These are phyloP conservation scores for Holocentrus rufus DNA, from an alignment of 2,797 vertebrate genomes.

Conservation along the genomic window DNA sequence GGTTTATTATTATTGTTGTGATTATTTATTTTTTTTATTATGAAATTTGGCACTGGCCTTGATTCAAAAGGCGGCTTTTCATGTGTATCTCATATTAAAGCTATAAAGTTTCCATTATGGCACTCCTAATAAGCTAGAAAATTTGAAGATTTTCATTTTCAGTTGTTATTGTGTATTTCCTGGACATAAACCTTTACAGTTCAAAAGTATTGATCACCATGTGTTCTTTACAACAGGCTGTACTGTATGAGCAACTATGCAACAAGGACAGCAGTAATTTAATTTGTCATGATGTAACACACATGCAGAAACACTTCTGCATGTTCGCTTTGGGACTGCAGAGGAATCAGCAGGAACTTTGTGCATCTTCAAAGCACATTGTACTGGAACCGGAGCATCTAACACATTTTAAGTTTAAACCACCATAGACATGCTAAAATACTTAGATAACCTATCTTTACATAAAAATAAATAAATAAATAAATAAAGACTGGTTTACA, in stretches of 20 bases:
- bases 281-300: neutral
- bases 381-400: neutral
- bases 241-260: too few relatives aligned
- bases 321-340: neutral
- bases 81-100: neutral
- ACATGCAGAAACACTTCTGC: neutral
- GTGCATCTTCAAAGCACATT: neutral
- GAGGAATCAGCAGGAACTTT: neutral
- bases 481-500: neutral
- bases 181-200: neutral
- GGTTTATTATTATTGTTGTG: too few relatives aligned
- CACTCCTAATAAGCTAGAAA: too few relatives aligned
- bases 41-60: neutral
- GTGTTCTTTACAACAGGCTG: too few relatives aligned
- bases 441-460: neutral
- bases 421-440: neutral
- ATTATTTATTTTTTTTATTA: too few relatives aligned
- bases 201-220: too few relatives aligned
- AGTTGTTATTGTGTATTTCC: neutral
- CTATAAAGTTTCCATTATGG: neutral
- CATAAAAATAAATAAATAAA: too few relatives aligned
- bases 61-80: neutral
- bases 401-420: neutral
- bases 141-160: too few relatives aligned
- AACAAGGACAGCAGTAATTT: too few relatives aligned